These are phyloP conservation scores for Anneissia japonica DNA, from an alignment of 35 echinoderm and acorn worm species.

Conservation along the genomic window DNA sequence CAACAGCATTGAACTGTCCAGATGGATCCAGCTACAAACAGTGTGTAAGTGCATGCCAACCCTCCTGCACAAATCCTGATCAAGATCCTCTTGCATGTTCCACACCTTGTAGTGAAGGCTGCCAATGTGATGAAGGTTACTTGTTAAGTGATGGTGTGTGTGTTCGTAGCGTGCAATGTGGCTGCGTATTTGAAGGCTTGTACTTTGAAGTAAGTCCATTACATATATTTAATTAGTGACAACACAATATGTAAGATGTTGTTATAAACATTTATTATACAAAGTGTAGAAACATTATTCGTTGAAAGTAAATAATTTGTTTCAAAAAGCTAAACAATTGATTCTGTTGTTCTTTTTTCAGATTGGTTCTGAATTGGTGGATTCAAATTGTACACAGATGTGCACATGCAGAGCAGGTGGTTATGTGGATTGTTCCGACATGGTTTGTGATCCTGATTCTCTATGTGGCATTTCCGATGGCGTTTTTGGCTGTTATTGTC, in stretches of 20 bases:
- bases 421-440: background rate
- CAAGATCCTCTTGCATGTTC: background rate
- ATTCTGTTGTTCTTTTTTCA: background rate
- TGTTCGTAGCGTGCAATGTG: background rate
- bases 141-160: background rate
- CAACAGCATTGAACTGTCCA: background rate
- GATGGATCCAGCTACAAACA: background rate
- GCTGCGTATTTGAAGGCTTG: background rate
- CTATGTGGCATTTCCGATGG: background rate
- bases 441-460: conserved; percentile 3
- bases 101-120: background rate
- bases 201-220: background rate
- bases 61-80: background rate
- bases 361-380: background rate
- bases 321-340: too few species aligned
- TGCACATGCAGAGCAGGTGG: background rate
- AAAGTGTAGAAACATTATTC: too few species aligned
- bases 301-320: too few species aligned
- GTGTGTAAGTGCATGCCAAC: background rate
- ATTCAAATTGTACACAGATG: conserved; percentile 2
- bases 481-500: background rate
- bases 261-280: too few species aligned
- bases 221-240: background rate
- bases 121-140: background rate
- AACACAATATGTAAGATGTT: too few species aligned